These are phyloP conservation scores for Troides helena DNA, from an alignment of 2,888 invertebrate genomes.

Conservation along the genomic window DNA sequence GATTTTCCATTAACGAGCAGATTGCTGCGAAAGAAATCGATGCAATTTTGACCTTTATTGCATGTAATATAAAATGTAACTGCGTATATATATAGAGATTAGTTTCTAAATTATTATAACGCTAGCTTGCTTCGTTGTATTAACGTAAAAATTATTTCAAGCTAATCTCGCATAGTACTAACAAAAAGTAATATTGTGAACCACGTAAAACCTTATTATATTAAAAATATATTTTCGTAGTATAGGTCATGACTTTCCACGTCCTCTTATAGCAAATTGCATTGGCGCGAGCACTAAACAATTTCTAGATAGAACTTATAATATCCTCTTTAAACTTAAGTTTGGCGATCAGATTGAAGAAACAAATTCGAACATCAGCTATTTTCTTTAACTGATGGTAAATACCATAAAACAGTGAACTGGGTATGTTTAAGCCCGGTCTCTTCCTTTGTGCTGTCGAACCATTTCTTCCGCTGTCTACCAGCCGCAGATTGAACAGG, in stretches of 20 bases:
- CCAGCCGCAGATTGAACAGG: too few species aligned
- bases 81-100: too few species aligned
- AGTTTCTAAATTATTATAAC: too few species aligned
- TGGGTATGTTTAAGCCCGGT: too few species aligned
- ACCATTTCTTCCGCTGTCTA: too few species aligned
- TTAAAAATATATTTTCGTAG: not conserved
- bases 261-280: not conserved
- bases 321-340: not conserved
- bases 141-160: not conserved
- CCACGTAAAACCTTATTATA: not conserved
- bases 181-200: not conserved
- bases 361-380: too few species aligned
- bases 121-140: too few species aligned
- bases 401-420: too few species aligned
- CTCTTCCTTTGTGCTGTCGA: too few species aligned
- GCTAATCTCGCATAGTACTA: not conserved
- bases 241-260: slow-evolving; percentile 9
- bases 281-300: slow-evolving; percentile 1
- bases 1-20: slow-evolving; percentile 60
- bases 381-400: too few species aligned
- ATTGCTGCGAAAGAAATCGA: slow-evolving; percentile 39
- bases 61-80: not conserved
- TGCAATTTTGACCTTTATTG: slow-evolving; percentile 21
- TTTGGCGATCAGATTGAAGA: too few species aligned
- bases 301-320: not conserved